Conservation (phyloP, 2,113 vertebrate species). For the Rhagologus leucostigma region DNA sequence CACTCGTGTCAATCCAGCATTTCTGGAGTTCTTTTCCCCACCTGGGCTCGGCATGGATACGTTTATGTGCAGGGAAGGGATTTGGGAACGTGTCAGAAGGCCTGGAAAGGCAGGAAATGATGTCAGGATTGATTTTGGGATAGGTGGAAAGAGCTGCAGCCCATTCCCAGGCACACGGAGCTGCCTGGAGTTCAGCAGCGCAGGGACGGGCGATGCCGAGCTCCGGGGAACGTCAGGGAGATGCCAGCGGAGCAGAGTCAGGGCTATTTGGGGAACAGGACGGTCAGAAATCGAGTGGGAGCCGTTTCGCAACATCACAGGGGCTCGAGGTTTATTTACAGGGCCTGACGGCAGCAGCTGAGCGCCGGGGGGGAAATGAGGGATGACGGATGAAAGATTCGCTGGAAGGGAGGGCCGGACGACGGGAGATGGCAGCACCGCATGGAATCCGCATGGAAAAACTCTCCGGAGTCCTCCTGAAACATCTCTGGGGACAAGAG, state of each 20-base stretch:
- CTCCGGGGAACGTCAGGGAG: background rate
- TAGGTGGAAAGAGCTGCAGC: background rate
- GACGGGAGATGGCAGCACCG: background rate
- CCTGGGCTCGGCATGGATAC: background rate
- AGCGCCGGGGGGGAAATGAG: background rate
- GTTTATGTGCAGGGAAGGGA: background rate
- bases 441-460: background rate
- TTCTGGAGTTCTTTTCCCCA: background rate
- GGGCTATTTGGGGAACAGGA: conserved; percentile 50
- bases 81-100: background rate
- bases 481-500: background rate
- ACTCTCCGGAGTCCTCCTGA: background rate
- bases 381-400: background rate
- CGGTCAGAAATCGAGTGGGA: background rate
- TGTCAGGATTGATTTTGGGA: background rate
- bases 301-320: background rate
- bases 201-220: background rate
- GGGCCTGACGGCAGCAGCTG: background rate
- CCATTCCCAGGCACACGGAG: background rate
- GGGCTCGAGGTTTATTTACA: background rate
- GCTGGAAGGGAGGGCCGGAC: background rate
- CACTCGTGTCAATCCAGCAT: rapidly evolving
- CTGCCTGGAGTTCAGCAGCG: background rate
- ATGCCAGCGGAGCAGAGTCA: background rate
- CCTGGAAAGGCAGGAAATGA: background rate